Conservation (phyloP, 2,797 vertebrate species). For the Tragopan temminckii region DNA sequence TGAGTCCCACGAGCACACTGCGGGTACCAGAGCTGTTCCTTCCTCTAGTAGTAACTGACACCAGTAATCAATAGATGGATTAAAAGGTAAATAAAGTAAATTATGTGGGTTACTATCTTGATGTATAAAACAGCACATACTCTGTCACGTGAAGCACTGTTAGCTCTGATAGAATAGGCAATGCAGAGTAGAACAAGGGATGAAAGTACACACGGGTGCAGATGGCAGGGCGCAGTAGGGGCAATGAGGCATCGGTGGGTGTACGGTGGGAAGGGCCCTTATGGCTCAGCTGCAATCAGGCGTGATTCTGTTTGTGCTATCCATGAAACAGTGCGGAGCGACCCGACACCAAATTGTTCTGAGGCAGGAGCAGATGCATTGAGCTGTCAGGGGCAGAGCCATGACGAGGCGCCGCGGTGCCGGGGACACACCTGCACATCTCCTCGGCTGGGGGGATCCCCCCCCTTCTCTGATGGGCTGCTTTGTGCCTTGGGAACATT, state of each 20-base stretch:
- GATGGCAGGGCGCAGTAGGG: neutral
- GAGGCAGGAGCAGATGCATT: conserved; percentile 64
- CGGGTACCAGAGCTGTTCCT: neutral
- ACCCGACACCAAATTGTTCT: conserved; percentile 42
- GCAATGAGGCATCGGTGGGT: neutral
- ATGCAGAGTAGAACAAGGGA: conserved; percentile 12
- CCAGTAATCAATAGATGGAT: conserved; percentile 18
- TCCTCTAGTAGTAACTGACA: neutral
- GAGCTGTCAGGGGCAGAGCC: conserved; percentile 67
- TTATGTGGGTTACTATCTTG: neutral
- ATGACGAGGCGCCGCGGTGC: conserved; percentile 28
- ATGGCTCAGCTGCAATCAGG: neutral
- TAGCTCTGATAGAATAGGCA: conserved; percentile 5
- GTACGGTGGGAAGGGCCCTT: neutral
- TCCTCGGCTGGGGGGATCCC: neutral
- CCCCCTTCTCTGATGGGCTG: neutral
- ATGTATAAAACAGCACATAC: neutral
- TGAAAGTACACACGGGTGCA: neutral
- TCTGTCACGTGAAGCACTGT: conserved; percentile 14
- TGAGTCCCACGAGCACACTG: accelerated
- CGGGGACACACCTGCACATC: conserved; percentile 41
- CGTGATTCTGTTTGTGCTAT: neutral
- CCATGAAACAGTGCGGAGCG: conserved; percentile 41
- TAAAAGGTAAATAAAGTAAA: neutral
- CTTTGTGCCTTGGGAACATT: neutral